Base-by-base conservation (phyloP, 2,113 vertebrate species). In the Synchiropus splendidus region DNA sequence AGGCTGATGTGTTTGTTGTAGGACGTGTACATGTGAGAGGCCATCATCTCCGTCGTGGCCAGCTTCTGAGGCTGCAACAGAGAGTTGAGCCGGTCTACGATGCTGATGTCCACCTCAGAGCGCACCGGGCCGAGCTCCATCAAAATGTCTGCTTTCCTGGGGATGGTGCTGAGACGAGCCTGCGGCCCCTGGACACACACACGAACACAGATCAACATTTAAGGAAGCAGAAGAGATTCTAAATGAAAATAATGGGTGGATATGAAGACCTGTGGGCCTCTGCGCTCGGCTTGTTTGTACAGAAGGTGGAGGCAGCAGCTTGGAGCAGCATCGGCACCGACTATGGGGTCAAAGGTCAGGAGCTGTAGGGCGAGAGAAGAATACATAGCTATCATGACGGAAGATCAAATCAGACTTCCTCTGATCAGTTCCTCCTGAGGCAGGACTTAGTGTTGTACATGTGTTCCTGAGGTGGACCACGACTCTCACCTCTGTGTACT, bases 61-160 rank as follows among this genome's bases (percentile, higher is more conserved):
- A 97, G 80, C 67, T 97, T 97, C 57, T 96, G 92, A 2, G 91
- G 90, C 21, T 97, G 95, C 49, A 98, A 88, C 49, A 98, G 75
- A 1, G 95, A 98, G 79, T 98, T 96, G 34, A 98, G 87, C 50
- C 95, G 88, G 72, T 98, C 95, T 32, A 98, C 95, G 32, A 97
- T 97, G 75, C 94, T 98, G 72, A 98, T 92, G 71, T 98, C 95
- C 67, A 97, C 71, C 62, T 98, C 95, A 39, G 84, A 89, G 49
- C 78, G 87, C 5, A 90, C 84, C 0, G 83, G 78, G 32, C 84
- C 86, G 57, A 98, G 78, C 54, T 91, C 92, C 54, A 97, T 79
- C 71, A 89, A 89, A 51, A 98, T 82, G 37, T 97, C 92, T 17
- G 94, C 90, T 70, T 90, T 94, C 64, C 90, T 89, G 43, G 95